Evolutionary conservation across 1,140 invertebrate genomes (phyloP).

Genomic region (Pachypsylla venusta): DNA sequence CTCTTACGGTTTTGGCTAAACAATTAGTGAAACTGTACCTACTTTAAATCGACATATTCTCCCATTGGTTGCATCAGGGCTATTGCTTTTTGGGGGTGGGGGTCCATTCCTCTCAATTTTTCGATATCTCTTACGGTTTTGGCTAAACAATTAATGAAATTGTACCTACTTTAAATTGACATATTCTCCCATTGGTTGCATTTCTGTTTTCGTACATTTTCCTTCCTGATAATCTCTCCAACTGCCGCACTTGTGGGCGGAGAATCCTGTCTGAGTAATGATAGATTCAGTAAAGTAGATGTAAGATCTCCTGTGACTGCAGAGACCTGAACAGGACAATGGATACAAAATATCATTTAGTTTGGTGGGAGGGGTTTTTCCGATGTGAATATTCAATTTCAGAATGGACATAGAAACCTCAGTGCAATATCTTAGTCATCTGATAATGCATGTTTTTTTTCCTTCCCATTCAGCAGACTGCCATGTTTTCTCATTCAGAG

Average conservation of each 20-base stretch:
- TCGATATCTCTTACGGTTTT: too few relatives aligned
- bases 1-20: too few relatives aligned
- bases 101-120: too few relatives aligned
- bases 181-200: background rate
- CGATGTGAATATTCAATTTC: too few relatives aligned
- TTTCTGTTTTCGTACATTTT: background rate
- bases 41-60: background rate
- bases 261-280: background rate
- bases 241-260: background rate
- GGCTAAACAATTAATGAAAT: background rate
- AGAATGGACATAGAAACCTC: background rate
- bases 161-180: background rate
- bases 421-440: background rate
- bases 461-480: background rate
- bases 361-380: too few relatives aligned
- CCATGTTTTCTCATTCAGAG: background rate
- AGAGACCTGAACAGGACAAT: background rate
- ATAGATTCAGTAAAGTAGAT: background rate
- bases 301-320: background rate
- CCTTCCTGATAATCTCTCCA: background rate
- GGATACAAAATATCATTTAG: background rate
- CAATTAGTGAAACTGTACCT: background rate
- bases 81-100: too few relatives aligned
- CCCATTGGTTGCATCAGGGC: background rate
- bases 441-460: background rate